phyloP scores from a whole-genome alignment of 2,113 vertebrate genomes.

The Seriola dumerili region DNA sequence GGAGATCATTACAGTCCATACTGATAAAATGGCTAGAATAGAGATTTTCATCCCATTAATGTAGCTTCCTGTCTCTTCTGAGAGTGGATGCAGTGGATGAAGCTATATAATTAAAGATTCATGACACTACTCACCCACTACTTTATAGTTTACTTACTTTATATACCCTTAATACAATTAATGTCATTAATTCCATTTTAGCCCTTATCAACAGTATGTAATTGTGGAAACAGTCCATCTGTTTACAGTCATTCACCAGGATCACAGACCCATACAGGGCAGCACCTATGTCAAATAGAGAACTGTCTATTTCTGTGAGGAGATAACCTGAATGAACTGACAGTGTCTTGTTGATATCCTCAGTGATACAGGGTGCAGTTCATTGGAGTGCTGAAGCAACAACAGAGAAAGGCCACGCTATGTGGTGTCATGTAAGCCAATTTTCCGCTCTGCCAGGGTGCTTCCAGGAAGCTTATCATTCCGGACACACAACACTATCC shows the following conservation, averaged over 20 bases:
- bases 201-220: constrained; percentile 1
- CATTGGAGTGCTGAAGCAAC: not conserved
- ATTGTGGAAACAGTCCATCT: not conserved
- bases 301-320: not conserved
- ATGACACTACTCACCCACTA: not conserved
- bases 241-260: constrained; percentile 33
- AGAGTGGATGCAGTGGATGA: not conserved
- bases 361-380: not conserved
- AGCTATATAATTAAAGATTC: not conserved
- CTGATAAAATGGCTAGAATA: no score
- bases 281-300: constrained; percentile 3
- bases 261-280: not conserved
- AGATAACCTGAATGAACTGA: constrained; percentile 26
- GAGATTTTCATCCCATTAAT: no score
- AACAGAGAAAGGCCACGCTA: constrained; percentile 28
- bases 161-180: not conserved
- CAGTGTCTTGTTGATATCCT: constrained; percentile 20
- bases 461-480: constrained; percentile 64
- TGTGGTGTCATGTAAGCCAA: constrained; percentile 46
- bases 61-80: not conserved
- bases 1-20: no score
- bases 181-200: constrained; percentile 8
- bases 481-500: constrained; percentile 39
- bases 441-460: constrained; percentile 49
- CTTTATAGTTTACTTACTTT: not conserved